phyloP scores from a whole-genome alignment of 2,113 vertebrate species.

The Ciconia stormi region DNA sequence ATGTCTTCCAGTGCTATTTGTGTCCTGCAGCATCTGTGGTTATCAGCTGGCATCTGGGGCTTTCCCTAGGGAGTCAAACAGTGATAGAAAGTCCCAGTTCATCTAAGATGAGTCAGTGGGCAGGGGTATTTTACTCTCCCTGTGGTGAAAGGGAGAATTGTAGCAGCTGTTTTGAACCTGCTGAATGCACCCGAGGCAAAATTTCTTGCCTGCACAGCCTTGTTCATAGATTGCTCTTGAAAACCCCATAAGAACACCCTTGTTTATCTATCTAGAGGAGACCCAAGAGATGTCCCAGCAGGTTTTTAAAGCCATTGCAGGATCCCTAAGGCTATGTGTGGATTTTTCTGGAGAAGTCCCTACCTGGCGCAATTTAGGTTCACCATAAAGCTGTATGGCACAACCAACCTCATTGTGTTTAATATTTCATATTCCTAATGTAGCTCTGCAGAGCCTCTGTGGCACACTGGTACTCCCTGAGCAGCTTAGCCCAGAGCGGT shows the following conservation, averaged over 20 bases:
- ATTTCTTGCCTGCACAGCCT: neutral
- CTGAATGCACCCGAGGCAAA: neutral
- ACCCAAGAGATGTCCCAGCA: too few relatives aligned
- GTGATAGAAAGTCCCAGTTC: too few relatives aligned
- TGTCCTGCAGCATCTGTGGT: neutral
- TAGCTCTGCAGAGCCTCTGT: neutral
- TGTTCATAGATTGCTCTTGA: too few relatives aligned
- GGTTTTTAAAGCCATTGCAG: neutral
- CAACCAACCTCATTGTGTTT: neutral
- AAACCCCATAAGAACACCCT: neutral
- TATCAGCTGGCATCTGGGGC: neutral
- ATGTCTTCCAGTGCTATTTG: neutral
- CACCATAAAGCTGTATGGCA: fast-evolving
- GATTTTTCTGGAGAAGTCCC: neutral
- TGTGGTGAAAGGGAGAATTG: neutral
- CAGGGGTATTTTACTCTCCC: neutral
- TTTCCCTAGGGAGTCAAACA: neutral
- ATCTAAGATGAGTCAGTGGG: fast-evolving
- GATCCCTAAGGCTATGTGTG: fast-evolving
- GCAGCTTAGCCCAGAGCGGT: neutral
- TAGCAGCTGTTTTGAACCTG: neutral
- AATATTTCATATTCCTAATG: neutral
- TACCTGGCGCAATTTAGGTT: neutral
- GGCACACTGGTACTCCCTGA: neutral
- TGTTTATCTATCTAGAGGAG: neutral